Conservation (phyloP, 2,888 invertebrate genomes). For the Pachliopta kotzebuea region DNA sequence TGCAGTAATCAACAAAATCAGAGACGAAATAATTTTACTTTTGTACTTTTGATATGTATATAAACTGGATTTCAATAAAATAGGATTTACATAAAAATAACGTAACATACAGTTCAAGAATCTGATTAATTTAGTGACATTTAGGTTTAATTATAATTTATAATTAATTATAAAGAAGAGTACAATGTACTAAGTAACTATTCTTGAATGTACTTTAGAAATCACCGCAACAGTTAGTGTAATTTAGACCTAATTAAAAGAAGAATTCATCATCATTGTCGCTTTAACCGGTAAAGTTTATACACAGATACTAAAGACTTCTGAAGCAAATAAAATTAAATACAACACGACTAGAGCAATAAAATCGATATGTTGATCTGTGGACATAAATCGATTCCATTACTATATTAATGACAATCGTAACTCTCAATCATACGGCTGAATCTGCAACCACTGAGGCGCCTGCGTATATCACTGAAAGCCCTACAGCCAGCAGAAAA, state of each 20-base stretch:
- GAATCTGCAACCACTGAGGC: conserved; percentile 52
- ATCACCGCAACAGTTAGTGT: too few relatives aligned
- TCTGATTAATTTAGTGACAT: neutral
- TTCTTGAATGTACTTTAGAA: too few relatives aligned
- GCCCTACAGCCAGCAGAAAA: conserved; percentile 37
- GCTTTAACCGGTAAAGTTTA: conserved; percentile 40
- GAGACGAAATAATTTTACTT: neutral
- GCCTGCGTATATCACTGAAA: conserved; percentile 39
- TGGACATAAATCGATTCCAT: conserved; percentile 66
- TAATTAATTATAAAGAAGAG: too few relatives aligned
- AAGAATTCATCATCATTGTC: too few relatives aligned
- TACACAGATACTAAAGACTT: conserved; percentile 36
- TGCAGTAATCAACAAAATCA: neutral
- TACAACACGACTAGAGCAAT: conserved; percentile 48
- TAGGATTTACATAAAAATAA: neutral
- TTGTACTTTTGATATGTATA: neutral
- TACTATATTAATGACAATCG: conserved; percentile 71
- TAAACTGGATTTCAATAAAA: neutral
- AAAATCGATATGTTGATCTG: conserved; percentile 60
- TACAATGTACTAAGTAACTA: too few relatives aligned
- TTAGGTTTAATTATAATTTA: too few relatives aligned
- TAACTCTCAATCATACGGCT: conserved; percentile 65
- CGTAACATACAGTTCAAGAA: neutral
- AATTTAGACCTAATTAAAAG: too few relatives aligned
- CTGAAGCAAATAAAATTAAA: conserved; percentile 53